Evolutionary conservation across 2,797 vertebrate species (phyloP).

Genomic region (Australoheros facetus): DNA sequence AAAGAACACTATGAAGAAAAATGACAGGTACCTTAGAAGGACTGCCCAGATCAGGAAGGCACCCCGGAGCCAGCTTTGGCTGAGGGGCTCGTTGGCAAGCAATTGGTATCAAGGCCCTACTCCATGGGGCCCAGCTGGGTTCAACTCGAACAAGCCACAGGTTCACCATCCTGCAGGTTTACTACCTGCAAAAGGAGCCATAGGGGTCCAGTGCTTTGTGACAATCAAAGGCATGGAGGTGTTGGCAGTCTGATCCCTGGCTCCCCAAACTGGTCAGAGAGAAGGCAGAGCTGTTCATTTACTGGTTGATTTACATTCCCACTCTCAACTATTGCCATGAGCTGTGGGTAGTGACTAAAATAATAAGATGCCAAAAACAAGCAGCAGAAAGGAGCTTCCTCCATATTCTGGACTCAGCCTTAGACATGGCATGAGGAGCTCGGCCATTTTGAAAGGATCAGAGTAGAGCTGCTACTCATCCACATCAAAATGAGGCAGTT

Average conservation of each 20-base stretch:
- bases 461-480: too few relatives aligned
- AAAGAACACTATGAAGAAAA: too few relatives aligned
- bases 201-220: neutral
- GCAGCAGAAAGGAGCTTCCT: too few relatives aligned
- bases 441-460: neutral
- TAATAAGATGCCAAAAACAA: neutral
- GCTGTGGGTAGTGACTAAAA: neutral
- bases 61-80: neutral
- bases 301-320: neutral
- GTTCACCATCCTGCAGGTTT: neutral
- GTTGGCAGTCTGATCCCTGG: neutral
- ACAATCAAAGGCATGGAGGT: too few relatives aligned
- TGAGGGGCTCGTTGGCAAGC: neutral
- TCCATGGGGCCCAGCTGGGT: too few relatives aligned
- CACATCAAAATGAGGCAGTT: neutral
- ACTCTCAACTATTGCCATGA: too few relatives aligned
- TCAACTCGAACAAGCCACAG: too few relatives aligned
- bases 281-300: neutral
- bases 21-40: neutral
- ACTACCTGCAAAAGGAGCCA: neutral
- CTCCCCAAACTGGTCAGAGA: rapidly evolving
- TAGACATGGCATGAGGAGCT: neutral
- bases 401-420: too few relatives aligned
- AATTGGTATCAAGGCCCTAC: too few relatives aligned
- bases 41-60: neutral